Evolutionary conservation across 2,797 vertebrate genomes (phyloP), one percentile per base, ranked within the genome.

Genomic region (Coccyzus lansbergi): DNA sequence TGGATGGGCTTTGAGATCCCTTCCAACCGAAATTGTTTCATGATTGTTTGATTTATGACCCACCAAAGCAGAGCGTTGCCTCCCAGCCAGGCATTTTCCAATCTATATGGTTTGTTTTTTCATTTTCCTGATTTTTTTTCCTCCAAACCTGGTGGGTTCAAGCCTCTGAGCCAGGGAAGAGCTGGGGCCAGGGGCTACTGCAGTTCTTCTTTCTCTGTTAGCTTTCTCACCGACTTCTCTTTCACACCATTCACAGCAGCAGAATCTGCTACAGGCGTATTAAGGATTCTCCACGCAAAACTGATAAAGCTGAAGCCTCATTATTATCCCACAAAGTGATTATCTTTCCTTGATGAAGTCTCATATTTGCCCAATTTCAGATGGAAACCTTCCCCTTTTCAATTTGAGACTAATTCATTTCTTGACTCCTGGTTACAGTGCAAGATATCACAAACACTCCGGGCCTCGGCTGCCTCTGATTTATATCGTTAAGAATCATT

Each of bases 401-500:
- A 96, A 96, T 97, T 95, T 96, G 90, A 94, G 93, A 89, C 90
- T 96, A 97, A 97, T 96, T 97, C 96, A 83, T 97, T 97, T 92
- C 95, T 94, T 95, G 95, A 97, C 93, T 97, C 94, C 94, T 88
- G 94, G 93, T 97, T 97, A 95, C 94, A 95, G 96, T 89, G 94
- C 97, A 96, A 93, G 96, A 94, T 95, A 96, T 80, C 94, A 96
- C 92, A 95, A 96, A 95, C 63, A 85, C 63, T 94, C 90, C 91
- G 76, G 40, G 92, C 82, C 87, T 87, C 25, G 25, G 55, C 93
- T 93, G 79, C 59, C 93, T 94, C 95, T 97, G 96, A 97, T 96
- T 97, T 95, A 96, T 96, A 95, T 92, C 91, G 94, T 97, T 97
- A 97, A 92, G 96, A 97, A 96, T 97, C 91, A 91, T 97, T 97